A percentile compares a stretch with the other conserved stretches of the same genome.
Conservation (phyloP, 2,113 vertebrate species). For the Phyllostomus hastatus region DNA sequence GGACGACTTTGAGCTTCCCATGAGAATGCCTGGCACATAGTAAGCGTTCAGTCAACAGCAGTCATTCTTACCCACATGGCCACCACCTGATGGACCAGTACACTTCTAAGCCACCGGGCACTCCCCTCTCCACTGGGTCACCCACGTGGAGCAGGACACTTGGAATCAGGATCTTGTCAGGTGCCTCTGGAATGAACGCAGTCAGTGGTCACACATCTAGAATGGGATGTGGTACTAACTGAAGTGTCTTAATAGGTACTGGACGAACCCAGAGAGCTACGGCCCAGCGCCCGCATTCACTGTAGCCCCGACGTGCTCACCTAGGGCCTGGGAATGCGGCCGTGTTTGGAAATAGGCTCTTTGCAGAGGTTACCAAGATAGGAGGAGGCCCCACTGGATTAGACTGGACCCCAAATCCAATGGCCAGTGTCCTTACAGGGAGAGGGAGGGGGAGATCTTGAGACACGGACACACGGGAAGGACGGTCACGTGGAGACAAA, state of each 20-base stretch:
- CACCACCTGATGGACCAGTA: neutral
- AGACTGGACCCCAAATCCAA: no score
- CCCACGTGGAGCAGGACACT: neutral
- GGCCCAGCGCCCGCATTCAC: neutral
- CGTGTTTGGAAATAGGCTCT: neutral
- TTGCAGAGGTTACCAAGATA: neutral
- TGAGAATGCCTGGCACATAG: neutral
- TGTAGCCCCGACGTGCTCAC: neutral
- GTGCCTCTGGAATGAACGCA: neutral
- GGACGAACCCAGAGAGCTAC: neutral
- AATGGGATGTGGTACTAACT: no score
- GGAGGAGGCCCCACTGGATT: neutral
- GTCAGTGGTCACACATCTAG: neutral
- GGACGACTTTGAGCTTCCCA: neutral
- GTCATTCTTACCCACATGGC: neutral
- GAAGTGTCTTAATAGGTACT: neutral
- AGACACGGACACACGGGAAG: neutral
- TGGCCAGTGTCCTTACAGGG: neutral
- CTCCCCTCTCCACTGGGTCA: neutral
- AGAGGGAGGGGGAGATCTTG: neutral
- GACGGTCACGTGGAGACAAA: rapidly evolving
- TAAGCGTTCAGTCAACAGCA: neutral
- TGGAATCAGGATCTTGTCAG: neutral
- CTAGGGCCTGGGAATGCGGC: neutral
- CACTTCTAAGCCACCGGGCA: neutral